Evolutionary conservation across 2,797 vertebrate genomes (phyloP).

Genomic region (Schizothorax lantsangensis): DNA sequence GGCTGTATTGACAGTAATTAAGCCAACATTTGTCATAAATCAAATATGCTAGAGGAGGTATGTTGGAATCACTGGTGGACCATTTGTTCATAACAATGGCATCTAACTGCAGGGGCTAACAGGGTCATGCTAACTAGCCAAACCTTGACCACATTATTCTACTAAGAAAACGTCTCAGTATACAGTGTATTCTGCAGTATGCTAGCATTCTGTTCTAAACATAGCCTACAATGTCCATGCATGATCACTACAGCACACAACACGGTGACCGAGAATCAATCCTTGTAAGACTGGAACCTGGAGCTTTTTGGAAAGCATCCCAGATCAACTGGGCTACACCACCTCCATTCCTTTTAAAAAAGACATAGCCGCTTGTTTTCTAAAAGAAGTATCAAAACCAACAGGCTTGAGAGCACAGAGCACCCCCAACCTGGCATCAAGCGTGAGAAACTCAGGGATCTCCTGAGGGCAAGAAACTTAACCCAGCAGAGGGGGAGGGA

Average conservation of each 20-base stretch:
- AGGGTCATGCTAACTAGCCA: background rate
- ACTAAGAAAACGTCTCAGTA: background rate
- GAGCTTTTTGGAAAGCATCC: constrained; percentile 21
- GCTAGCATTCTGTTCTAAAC: background rate
- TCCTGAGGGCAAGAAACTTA: constrained; percentile 47
- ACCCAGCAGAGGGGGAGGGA: constrained; percentile 34
- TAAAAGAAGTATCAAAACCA: constrained; percentile 37
- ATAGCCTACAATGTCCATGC: background rate
- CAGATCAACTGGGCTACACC: background rate
- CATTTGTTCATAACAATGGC: background rate
- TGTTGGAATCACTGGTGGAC: background rate
- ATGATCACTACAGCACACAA: background rate
- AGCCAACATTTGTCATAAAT: background rate
- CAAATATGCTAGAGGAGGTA: background rate
- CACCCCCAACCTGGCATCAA: constrained; percentile 50
- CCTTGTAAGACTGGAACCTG: background rate
- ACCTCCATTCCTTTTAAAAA: constrained; percentile 20
- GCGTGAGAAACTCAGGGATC: constrained; percentile 53
- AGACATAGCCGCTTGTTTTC: constrained; percentile 12
- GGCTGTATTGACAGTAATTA: background rate
- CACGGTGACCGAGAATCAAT: background rate
- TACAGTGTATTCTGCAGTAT: background rate
- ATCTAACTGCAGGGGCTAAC: background rate
- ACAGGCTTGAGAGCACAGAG: constrained; percentile 30
- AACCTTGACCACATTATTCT: background rate